Base-by-base conservation (phyloP, 2,797 vertebrate species). In the Neosalanx taihuensis region DNA sequence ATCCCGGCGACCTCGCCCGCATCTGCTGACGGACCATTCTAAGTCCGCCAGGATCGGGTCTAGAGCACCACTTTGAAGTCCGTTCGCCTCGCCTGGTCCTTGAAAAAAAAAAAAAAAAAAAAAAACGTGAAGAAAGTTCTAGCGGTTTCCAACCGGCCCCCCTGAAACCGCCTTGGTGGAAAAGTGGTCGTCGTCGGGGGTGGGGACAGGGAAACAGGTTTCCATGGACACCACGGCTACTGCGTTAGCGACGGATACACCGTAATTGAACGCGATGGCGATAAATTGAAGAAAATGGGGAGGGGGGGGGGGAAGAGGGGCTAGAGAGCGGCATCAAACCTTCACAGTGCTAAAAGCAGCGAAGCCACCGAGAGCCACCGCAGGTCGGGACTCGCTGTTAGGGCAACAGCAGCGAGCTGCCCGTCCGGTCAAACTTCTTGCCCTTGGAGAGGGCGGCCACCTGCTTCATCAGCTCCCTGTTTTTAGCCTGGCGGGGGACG, bases 381-480 rank as follows among this genome's bases (percentile, higher is more conserved):
- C 76, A 80, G 69, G 15, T 49, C 76, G 73, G 73, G 79, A 77
- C 83, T 90, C 89, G 91, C 81, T 85, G 87, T 97, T 94, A 98
- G 83, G 96, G 95, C 86, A 97, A 94, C 67, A 96, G 93, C 76
- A 99, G 90, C 26, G 96, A 92, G 74, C 93, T 95, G 85, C 96
- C 96, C 79, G 95, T 95, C 87, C 95, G 96, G 88, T 99, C 98
- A 86, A 99, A 97, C 88, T 99, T 99, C 92, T 98, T 99, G 81
- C 98, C 98, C 92, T 99, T 99, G 5, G 98, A 99, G 80, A 99
- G 91, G 1, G 96, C 96, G 51, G 98, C 97, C 26, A 99, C 97
- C 89, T 99, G 98, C 82, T 99, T 99, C 93, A 99, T 93, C 82
- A 99, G 89, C 89, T 99, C 98, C 84, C 98, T 93, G 93, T 99